phyloP scores from a whole-genome alignment of 2,113 vertebrate species.

The Rhabdomys dilectus region DNA sequence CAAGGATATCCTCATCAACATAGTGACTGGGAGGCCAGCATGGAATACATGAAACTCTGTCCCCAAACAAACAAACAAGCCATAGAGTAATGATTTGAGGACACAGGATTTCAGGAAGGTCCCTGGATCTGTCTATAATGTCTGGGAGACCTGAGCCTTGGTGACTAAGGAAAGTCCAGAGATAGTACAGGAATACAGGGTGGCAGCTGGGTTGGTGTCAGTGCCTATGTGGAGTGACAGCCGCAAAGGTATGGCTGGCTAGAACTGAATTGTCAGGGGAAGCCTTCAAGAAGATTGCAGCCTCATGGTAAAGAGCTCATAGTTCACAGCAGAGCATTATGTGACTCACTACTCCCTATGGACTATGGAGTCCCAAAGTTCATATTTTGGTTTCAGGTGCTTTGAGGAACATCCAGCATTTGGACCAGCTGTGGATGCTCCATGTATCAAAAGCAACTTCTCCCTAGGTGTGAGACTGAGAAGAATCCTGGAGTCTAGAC shows the following conservation, averaged over 20 bases:
- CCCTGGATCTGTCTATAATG: background rate
- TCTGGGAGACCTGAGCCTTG: background rate
- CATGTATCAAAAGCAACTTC: fast-evolving
- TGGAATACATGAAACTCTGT: background rate
- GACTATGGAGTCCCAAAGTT: background rate
- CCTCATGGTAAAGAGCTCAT: fast-evolving
- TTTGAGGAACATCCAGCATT: fast-evolving
- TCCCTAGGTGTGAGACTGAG: no score
- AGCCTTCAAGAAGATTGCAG: no score
- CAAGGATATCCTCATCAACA: no score
- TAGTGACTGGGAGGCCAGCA: background rate
- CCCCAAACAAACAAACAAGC: background rate
- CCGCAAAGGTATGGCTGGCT: background rate
- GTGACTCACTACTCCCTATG: no score
- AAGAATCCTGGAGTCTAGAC: background rate
- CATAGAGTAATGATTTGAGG: background rate
- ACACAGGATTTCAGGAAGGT: background rate
- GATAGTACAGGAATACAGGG: no score
- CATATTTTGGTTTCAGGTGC: no score
- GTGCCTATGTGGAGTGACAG: background rate
- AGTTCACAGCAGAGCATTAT: background rate
- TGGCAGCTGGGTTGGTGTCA: background rate
- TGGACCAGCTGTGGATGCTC: fast-evolving
- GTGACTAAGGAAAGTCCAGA: no score
- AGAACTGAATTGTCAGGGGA: no score